Evolutionary conservation across 2,888 invertebrate genomes (phyloP).

Genomic region (Rhorus exstirpatorius): DNA sequence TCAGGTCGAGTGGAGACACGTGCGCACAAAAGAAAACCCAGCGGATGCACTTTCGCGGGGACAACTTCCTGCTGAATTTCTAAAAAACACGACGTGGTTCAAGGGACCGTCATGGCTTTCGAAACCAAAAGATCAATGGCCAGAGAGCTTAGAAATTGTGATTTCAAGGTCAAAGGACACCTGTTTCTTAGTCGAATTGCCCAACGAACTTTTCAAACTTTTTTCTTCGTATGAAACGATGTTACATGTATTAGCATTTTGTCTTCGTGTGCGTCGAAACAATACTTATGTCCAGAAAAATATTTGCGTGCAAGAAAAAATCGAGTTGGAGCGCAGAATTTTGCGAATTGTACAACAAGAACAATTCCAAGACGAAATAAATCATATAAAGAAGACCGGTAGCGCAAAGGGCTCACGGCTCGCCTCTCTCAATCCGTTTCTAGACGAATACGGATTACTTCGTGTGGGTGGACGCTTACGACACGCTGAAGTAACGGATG

Average conservation of each 20-base stretch:
- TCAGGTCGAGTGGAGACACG: slow-evolving; percentile 63
- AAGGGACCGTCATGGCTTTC: slow-evolving; percentile 64
- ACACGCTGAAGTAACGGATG: slow-evolving; percentile 31
- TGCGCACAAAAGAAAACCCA: slow-evolving; percentile 66
- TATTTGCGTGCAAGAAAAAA: no score
- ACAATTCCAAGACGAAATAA: slow-evolving; percentile 14
- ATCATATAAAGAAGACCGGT: slow-evolving; percentile 7
- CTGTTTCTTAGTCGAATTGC: background rate
- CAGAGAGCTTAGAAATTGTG: background rate
- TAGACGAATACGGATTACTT: slow-evolving; percentile 45
- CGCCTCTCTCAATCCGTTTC: slow-evolving; percentile 41
- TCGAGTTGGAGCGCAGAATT: slow-evolving; percentile 11
- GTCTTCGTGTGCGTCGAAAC: background rate
- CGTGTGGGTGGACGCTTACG: slow-evolving; percentile 56
- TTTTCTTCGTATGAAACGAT: slow-evolving; percentile 21
- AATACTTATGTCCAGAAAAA: slow-evolving; percentile 3
- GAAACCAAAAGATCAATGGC: slow-evolving; percentile 31
- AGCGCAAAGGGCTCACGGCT: slow-evolving; percentile 22
- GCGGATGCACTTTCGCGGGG: no score
- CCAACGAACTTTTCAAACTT: slow-evolving; percentile 13
- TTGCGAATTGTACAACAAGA: slow-evolving; percentile 24
- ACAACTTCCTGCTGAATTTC: slow-evolving; percentile 57
- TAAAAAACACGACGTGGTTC: slow-evolving; percentile 57
- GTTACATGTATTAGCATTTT: slow-evolving; percentile 23
- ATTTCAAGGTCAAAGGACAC: slow-evolving; percentile 11